Evolutionary conservation across 2,888 invertebrate genomes (phyloP).

Genomic region (Xestia sexstrigata): DNA sequence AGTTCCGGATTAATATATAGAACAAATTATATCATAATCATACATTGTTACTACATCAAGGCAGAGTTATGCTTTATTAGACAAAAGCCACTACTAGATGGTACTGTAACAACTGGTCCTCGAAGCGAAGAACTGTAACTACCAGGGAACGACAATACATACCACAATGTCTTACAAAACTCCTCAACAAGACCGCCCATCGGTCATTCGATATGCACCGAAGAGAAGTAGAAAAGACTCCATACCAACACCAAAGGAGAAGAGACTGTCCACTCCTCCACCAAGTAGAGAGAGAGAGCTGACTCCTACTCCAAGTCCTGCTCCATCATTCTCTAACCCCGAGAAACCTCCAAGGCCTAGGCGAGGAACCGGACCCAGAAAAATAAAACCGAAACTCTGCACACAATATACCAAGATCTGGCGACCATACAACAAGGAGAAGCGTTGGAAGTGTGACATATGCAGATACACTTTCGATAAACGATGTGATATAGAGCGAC

Average conservation of each 20-base stretch:
- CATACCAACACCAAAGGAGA: slow-evolving; percentile 11
- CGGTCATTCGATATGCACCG: slow-evolving; percentile 47
- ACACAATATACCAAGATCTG: slow-evolving; percentile 28
- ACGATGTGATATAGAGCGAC: neutral
- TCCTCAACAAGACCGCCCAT: slow-evolving; percentile 21
- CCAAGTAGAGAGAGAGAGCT: slow-evolving; percentile 16
- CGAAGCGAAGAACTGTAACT: neutral
- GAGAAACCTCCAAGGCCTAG: neutral
- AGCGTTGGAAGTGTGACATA: slow-evolving; percentile 36
- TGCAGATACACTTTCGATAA: slow-evolving; percentile 25
- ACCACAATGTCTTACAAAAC: slow-evolving; percentile 23
- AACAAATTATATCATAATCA: neutral
- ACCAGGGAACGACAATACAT: neutral
- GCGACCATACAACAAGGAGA: slow-evolving; percentile 32
- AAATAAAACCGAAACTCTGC: slow-evolving; percentile 31
- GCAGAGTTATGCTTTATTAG: neutral
- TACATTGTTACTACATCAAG: neutral
- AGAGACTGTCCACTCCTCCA: slow-evolving; percentile 26
- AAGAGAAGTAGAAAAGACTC: slow-evolving; percentile 30
- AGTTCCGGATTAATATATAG: slow-evolving; percentile 29
- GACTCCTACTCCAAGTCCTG: slow-evolving; percentile 8
- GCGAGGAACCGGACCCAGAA: slow-evolving; percentile 13
- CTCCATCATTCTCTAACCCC: neutral
- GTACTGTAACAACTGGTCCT: neutral
- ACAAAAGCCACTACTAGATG: neutral